Evolutionary conservation across 2,113 vertebrate genomes (phyloP).

Genomic region (Oryzias woworae): DNA sequence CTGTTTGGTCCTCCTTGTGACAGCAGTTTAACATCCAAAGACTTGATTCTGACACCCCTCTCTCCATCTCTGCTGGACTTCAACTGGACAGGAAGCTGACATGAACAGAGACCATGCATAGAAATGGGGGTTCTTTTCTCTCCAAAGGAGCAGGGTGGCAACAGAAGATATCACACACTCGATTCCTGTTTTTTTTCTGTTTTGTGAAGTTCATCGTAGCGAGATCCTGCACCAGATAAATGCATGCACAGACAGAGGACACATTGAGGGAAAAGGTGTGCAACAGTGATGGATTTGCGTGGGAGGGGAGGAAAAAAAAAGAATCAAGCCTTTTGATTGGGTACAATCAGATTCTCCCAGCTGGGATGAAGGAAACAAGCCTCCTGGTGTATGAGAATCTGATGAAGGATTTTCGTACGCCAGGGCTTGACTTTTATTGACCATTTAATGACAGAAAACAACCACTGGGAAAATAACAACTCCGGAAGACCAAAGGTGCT

Average conservation of each 20-base stretch:
- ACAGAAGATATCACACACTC: slow-evolving; percentile 33
- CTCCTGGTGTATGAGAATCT: slow-evolving; percentile 10
- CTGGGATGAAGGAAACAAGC: slow-evolving; percentile 2
- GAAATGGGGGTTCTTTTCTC: slow-evolving; percentile 36
- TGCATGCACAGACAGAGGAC: slow-evolving; percentile 39
- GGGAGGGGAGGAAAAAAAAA: slow-evolving; percentile 51
- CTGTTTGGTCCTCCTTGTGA: background rate
- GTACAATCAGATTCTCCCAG: slow-evolving; percentile 26
- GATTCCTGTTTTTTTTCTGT: slow-evolving; percentile 30
- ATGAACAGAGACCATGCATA: slow-evolving; percentile 47
- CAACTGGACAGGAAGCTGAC: slow-evolving; percentile 37
- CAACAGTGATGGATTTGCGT: slow-evolving; percentile 20
- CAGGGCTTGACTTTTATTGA: background rate
- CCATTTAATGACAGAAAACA: slow-evolving; percentile 27
- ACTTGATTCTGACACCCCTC: slow-evolving; percentile 70
- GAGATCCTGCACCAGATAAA: slow-evolving; percentile 18
- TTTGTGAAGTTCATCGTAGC: background rate
- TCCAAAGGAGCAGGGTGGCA: slow-evolving; percentile 44
- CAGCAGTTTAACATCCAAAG: slow-evolving; percentile 32
- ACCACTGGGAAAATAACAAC: slow-evolving; percentile 18
- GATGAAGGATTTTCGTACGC: slow-evolving; percentile 2
- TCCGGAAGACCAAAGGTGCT: slow-evolving; percentile 9
- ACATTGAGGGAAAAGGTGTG: slow-evolving; percentile 26
- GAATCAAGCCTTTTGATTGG: slow-evolving; percentile 62
- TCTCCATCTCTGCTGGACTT: slow-evolving; percentile 17